These are phyloP conservation scores for Ceraclea dissimilis DNA, from an alignment of 2,888 invertebrate species.

Conservation along the genomic window DNA sequence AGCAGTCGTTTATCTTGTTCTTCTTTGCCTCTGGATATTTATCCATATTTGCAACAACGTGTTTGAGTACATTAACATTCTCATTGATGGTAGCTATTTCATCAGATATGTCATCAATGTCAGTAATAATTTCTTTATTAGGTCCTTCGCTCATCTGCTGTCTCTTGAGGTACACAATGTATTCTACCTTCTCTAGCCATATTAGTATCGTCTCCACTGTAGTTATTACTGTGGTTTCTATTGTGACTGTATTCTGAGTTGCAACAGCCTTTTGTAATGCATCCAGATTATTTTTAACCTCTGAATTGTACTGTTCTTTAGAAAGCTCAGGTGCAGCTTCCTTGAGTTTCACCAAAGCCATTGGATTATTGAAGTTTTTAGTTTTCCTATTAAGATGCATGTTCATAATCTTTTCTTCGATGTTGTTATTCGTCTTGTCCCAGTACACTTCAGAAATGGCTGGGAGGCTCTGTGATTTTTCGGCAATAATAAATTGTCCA, in stretches of 20 bases:
- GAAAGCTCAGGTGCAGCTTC: slow-evolving; percentile 49
- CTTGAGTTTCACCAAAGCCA: slow-evolving; percentile 54
- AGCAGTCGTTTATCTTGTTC: slow-evolving; percentile 47
- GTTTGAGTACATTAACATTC: slow-evolving; percentile 57
- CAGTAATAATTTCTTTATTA: slow-evolving; percentile 51
- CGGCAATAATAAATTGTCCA: slow-evolving; percentile 29
- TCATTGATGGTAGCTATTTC: slow-evolving; percentile 61
- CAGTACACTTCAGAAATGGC: slow-evolving; percentile 37
- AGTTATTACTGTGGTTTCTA: slow-evolving; percentile 64
- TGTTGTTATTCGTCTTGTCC: slow-evolving; percentile 46
- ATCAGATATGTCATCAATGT: slow-evolving; percentile 55
- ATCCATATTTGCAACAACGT: slow-evolving; percentile 40
- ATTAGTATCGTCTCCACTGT: slow-evolving; percentile 75
- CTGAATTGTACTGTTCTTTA: slow-evolving; percentile 45
- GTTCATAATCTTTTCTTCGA: slow-evolving; percentile 48
- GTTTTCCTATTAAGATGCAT: slow-evolving; percentile 46
- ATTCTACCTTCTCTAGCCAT: slow-evolving; percentile 80
- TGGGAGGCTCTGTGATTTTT: slow-evolving; percentile 30
- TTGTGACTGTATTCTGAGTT: slow-evolving; percentile 47
- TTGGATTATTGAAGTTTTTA: slow-evolving; percentile 51
- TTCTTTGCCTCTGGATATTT: slow-evolving; percentile 36
- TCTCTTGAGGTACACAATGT: slow-evolving; percentile 59
- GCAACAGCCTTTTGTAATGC: slow-evolving; percentile 53
- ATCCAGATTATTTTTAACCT: slow-evolving; percentile 54
- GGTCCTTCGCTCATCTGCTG: slow-evolving; percentile 51